Evolutionary conservation across 2,888 invertebrate species (phyloP).

Genomic region (Lochmaea crataegi): DNA sequence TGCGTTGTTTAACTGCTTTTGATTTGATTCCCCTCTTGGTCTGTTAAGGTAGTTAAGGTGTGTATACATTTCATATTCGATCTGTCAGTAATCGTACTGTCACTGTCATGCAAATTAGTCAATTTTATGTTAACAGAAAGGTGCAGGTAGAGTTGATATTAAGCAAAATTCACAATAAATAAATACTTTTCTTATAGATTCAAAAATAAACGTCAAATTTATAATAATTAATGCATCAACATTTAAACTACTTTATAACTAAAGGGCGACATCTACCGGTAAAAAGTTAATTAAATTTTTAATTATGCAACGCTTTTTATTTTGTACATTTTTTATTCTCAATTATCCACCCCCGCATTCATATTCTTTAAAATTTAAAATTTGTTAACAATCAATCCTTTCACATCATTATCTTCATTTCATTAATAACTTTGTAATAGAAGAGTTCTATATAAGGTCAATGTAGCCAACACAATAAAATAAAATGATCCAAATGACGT

Average conservation of each 20-base stretch:
- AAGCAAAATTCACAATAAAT: not conserved
- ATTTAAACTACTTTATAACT: not conserved
- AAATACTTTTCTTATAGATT: not conserved
- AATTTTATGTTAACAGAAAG: not conserved
- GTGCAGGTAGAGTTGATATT: not conserved
- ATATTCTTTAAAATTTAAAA: not conserved
- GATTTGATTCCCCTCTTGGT: conserved; percentile 7
- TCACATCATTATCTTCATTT: too few relatives aligned
- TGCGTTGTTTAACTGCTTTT: conserved; percentile 5
- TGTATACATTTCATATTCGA: not conserved
- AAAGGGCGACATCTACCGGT: not conserved
- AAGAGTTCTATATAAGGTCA: too few relatives aligned
- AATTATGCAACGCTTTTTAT: not conserved
- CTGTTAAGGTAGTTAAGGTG: conserved; percentile 1
- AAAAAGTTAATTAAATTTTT: not conserved
- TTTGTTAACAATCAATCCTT: too few relatives aligned
- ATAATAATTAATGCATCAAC: not conserved
- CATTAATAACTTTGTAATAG: not conserved
- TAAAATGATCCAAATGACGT: too few relatives aligned
- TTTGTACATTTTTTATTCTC: not conserved
- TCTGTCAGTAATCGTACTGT: not conserved
- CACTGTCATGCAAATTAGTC: not conserved
- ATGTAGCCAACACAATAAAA: too few relatives aligned
- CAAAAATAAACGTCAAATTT: not conserved
- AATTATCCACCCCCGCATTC: not conserved